These are phyloP conservation scores for Parnassius smintheus DNA, from an alignment of 2,888 invertebrate genomes.

Conservation along the genomic window DNA sequence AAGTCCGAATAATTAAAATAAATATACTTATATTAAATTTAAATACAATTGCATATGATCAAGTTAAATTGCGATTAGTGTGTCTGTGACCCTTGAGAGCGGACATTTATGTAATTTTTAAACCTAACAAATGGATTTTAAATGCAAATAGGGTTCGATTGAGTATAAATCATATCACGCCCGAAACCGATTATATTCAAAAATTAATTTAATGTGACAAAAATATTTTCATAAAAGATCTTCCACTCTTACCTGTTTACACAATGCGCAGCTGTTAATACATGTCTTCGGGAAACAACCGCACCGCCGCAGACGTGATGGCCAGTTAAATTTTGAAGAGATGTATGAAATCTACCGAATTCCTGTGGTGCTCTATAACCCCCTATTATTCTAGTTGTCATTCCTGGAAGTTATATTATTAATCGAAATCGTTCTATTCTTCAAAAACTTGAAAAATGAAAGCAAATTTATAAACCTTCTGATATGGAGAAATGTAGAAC, in stretches of 20 bases:
- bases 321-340: slow-evolving; percentile 62
- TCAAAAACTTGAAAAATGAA: not conserved
- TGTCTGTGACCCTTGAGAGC: too few relatives aligned
- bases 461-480: slow-evolving; percentile 14
- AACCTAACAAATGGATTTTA: too few relatives aligned
- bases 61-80: too few relatives aligned
- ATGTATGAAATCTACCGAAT: slow-evolving; percentile 61
- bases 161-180: too few relatives aligned
- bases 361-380: slow-evolving; percentile 53
- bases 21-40: too few relatives aligned
- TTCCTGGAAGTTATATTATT: slow-evolving; percentile 25
- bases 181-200: too few relatives aligned
- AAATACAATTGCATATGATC: too few relatives aligned
- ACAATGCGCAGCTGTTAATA: slow-evolving; percentile 70
- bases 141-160: too few relatives aligned
- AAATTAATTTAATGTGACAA: too few relatives aligned
- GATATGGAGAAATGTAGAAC: slow-evolving; percentile 9
- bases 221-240: too few relatives aligned
- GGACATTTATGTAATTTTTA: too few relatives aligned
- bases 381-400: slow-evolving; percentile 51
- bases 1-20: too few relatives aligned
- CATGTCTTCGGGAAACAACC: slow-evolving; percentile 54
- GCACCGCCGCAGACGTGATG: slow-evolving; percentile 70
- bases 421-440: slow-evolving; percentile 9
- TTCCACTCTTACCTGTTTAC: slow-evolving; percentile 41